Base-by-base conservation (phyloP, 2,888 invertebrate genomes). In the Bimastos eiseni region DNA sequence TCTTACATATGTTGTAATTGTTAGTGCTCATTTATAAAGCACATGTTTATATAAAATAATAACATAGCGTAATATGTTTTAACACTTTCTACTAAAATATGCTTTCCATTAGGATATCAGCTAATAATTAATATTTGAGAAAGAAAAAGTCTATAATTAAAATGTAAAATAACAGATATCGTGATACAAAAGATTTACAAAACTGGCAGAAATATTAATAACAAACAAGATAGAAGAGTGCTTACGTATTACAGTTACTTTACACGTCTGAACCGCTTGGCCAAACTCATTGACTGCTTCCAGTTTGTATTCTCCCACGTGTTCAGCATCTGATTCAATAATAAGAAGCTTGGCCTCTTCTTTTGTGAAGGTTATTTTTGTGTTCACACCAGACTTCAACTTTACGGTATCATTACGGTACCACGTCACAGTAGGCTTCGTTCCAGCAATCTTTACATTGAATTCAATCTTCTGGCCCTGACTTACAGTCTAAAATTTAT, bases 281-380 rank as follows among this genome's bases (percentile, higher is more conserved):
- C 95, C 95, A 92, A 93, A 93, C 41, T 93, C 92, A 91, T 95
- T 95, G 91, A 93, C 93, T 1, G 94, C 93, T 41, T 98, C 97
- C 88, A 98, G 97, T 94, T 97, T 97, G 95, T 98, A 98, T 90
- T 96, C 97, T 86, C 98, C 98, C 11, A 97, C 96, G 94, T 97
- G 97, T 94, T 97, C 97, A 88, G 96, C 95, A n/a, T 96, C 96
- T 90, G 97, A 96, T 88, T 97, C 97, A 92, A 96, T 96, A 93
- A 98, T 97, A 92, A 97, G 97, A 21, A 98, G 95, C 92, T 92
- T 93, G 36, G 93, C 92, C 84, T 91, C 91, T 21, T 90, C 91
- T 84, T 91, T 90, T 33, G 90, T 49, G 38, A 90, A 91, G n/a
- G 97, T 96, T 38, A 97, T 97, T 93, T 96, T 97, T 24, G 86